Base-by-base conservation (phyloP, 2,888 invertebrate species). In the Pristionchus entomophagus region DNA sequence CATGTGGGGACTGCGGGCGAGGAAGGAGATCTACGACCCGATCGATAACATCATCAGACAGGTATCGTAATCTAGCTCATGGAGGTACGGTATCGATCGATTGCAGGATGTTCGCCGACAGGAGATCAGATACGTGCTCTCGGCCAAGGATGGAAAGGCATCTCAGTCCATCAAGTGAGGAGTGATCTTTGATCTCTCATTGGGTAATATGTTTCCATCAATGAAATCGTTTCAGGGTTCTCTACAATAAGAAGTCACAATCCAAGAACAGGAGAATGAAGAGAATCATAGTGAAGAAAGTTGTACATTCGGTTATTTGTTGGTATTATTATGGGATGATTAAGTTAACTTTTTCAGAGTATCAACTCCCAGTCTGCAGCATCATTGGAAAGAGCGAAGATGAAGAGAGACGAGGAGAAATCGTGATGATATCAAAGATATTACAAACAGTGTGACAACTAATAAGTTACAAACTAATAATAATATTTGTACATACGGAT, bases 1-100 rank as follows among this genome's bases (percentile, higher is more conserved):
- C 88, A 87, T 94, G 69, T 93, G 92, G 92, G 93, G 93, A 77
- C 87, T 93, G 87, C 87, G 91, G 73, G 93, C 93, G 0, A 85
- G 89, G 0, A 88, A 89, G 56, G 89, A 92, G 73, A 90, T 93
- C 22, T 93, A 93, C 88, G 88, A 89, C 38, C 90, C 90, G 38
- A 93, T 93, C 35, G 89, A 91, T 29, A 86, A 88, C 56, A 89
- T 88, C 17, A 91, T 92, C 32, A 87, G 87, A 51, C 65, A 89
- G 49, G 90, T 84, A 65, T 26, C n/a, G n/a, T n/a, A 49, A 32
- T 32, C 6, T 2, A 32, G 69, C 29, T 8, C 19, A 29, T 26
- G 19, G 59, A n/a, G 59, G 19, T 59, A 8, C 26, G 26, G 26
- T 38, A 59, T 82, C n/a, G 26, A 59, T 59, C 29, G 26, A 65